phyloP scores from a whole-genome alignment of 2,113 vertebrate species.

The Meriones unguiculatus region DNA sequence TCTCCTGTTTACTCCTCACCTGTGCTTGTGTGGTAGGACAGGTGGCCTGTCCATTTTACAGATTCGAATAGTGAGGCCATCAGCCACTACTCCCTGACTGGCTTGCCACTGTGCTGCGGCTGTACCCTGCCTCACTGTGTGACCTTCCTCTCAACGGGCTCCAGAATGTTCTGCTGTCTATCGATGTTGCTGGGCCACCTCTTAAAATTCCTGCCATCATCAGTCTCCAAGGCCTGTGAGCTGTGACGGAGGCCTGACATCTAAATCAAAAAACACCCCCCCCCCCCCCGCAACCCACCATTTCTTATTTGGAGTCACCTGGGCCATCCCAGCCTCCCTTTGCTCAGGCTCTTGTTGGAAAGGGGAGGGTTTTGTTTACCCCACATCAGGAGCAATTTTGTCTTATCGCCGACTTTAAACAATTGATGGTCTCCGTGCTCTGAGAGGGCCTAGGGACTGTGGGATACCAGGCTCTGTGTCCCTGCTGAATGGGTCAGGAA shows the following conservation, averaged over 20 bases:
- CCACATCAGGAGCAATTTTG: constrained; percentile 60
- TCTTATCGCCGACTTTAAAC: constrained; percentile 32
- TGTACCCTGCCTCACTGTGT: not conserved
- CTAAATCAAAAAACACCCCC: no score
- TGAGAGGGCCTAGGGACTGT: not conserved
- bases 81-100: not conserved
- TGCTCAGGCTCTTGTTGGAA: constrained; percentile 17
- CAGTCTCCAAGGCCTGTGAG: not conserved
- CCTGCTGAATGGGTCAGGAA: not conserved
- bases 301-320: not conserved
- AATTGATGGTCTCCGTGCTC: not conserved
- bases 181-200: not conserved
- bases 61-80: constrained; percentile 37
- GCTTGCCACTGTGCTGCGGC: not conserved
- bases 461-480: not conserved
- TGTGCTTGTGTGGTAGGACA: not conserved
- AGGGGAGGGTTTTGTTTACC: constrained; percentile 5
- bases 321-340: not conserved
- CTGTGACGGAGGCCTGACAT: not conserved
- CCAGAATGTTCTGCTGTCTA: not conserved
- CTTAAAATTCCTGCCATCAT: not conserved
- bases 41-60: not conserved
- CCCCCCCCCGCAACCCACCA: not conserved
- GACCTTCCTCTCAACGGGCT: not conserved
- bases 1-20: not conserved